Conservation (phyloP, 2,113 vertebrate species). For the Micromys minutus region DNA sequence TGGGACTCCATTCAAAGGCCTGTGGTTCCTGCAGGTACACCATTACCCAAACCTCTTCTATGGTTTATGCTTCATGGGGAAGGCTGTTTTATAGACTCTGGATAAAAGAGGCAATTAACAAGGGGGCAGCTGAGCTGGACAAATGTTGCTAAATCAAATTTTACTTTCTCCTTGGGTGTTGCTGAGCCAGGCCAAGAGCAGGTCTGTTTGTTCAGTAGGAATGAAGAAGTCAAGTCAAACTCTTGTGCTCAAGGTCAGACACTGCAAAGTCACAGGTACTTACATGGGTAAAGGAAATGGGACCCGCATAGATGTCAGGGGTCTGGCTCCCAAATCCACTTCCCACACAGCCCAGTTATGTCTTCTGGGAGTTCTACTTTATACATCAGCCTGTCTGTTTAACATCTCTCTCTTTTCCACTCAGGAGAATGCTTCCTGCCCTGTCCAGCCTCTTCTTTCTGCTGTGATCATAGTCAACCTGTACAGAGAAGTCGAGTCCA, state of each 20-base stretch:
- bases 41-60: not conserved
- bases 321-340: not conserved
- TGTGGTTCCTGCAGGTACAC: not conserved
- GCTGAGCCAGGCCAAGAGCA: not conserved
- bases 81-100: not conserved
- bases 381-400: not conserved
- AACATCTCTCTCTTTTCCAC: not conserved
- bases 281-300: not conserved
- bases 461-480: not conserved
- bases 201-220: not conserved
- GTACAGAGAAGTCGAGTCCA: not conserved
- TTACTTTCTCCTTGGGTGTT: slow-evolving; percentile 22
- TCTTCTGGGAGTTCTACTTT: fast-evolving
- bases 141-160: not conserved
- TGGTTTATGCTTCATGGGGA: fast-evolving
- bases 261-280: fast-evolving
- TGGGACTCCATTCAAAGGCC: not conserved
- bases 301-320: not conserved
- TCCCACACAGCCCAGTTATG: not conserved
- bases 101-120: not conserved
- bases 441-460: too few relatives aligned
- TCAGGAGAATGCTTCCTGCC: not conserved
- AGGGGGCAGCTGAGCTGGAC: not conserved
- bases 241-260: not conserved
- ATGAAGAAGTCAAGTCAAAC: not conserved